These are phyloP conservation scores for Oxycera nigricornis DNA, from an alignment of 2,888 invertebrate species.

Conservation along the genomic window DNA sequence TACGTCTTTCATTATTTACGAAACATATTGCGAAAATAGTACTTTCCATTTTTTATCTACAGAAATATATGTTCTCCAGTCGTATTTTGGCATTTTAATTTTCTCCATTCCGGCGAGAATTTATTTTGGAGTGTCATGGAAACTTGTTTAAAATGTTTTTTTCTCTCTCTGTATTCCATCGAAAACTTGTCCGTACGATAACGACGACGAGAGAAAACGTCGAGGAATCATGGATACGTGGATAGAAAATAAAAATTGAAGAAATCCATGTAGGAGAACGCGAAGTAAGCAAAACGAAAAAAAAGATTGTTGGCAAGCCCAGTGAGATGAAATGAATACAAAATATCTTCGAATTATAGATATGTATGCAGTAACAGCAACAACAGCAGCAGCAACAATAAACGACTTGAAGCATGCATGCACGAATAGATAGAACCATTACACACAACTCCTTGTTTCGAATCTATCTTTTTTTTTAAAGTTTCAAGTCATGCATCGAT, in stretches of 20 bases:
- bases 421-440: not conserved
- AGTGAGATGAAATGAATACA: constrained; percentile 14
- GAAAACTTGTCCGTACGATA: not conserved
- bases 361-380: too few species aligned
- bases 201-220: not conserved
- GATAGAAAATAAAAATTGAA: not conserved
- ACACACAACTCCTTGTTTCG: not conserved
- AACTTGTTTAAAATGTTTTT: not conserved
- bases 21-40: too few species aligned
- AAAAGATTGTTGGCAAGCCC: not conserved
- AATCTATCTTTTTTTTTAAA: constrained; percentile 16
- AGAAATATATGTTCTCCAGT: too few species aligned
- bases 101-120: not conserved
- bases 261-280: not conserved
- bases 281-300: not conserved
- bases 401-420: too few species aligned
- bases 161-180: not conserved
- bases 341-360: constrained; percentile 13
- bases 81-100: too few species aligned
- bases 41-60: too few species aligned
- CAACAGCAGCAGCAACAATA: too few species aligned
- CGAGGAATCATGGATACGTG: constrained; percentile 4
- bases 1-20: too few species aligned
- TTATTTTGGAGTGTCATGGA: not conserved
- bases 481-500: constrained; percentile 45